phyloP scores from a whole-genome alignment of 2,797 vertebrate genomes.

The Trachurus trachurus region DNA sequence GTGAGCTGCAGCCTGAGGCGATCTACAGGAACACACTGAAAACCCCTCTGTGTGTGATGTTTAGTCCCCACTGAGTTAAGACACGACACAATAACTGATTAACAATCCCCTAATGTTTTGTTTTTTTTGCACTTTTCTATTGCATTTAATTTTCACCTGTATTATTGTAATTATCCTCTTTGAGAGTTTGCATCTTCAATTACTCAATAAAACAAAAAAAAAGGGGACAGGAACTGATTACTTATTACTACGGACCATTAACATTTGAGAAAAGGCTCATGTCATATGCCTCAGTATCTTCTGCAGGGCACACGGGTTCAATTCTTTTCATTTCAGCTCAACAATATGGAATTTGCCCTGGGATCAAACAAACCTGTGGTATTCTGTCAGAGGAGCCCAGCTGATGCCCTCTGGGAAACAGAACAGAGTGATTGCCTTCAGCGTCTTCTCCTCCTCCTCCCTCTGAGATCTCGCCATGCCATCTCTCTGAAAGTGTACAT shows the following conservation, averaged over 20 bases:
- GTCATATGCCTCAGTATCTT: background rate
- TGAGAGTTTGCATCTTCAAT: no score
- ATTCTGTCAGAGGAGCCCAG: constrained; percentile 91
- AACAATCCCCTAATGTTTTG: no score
- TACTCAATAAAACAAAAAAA: no score
- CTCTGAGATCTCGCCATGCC: constrained; percentile 90
- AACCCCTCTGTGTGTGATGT: no score
- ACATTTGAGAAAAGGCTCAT: background rate
- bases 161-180: no score
- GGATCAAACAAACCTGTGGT: constrained; percentile 86
- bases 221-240: no score
- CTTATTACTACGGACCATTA: background rate
- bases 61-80: no score
- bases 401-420: constrained; percentile 95
- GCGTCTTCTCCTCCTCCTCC: constrained; percentile 93
- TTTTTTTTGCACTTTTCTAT: no score
- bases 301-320: background rate
- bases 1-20: background rate
- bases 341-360: no score
- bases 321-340: background rate
- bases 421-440: constrained; percentile 94
- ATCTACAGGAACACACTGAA: background rate
- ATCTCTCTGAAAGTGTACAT: constrained; percentile 84
- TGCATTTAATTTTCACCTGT: no score
- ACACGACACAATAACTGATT: no score